Conservation (phyloP, 2,113 vertebrate genomes). For the Tautogolabrus adspersus region DNA sequence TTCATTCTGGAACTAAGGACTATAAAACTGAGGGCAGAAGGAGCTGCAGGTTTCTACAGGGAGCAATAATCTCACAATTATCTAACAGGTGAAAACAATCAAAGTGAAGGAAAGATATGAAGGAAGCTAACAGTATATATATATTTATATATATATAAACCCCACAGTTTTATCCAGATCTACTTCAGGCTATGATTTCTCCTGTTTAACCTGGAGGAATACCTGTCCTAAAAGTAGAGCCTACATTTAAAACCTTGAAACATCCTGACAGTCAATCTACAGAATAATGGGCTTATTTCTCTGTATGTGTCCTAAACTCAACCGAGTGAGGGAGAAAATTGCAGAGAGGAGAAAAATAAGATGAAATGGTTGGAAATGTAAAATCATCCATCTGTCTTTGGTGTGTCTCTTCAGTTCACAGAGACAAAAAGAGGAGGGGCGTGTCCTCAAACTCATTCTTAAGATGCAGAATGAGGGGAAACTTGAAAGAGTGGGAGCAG, state of each 20-base stretch:
- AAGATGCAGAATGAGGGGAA: constrained; percentile 20
- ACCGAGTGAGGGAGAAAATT: constrained; percentile 52
- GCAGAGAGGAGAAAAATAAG: constrained; percentile 57
- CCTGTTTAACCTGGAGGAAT: constrained; percentile 40
- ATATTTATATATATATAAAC: constrained; percentile 3
- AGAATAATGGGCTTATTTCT: constrained; percentile 21
- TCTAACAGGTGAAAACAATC: constrained; percentile 71
- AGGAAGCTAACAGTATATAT: constrained; percentile 35
- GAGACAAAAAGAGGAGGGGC: constrained; percentile 38
- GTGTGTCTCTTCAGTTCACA: constrained; percentile 23
- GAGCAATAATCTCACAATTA: constrained; percentile 69
- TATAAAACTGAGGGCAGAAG: constrained; percentile 58
- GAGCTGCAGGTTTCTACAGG: constrained; percentile 71
- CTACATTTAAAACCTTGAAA: constrained; percentile 23
- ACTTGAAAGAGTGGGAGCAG: constrained; percentile 11
- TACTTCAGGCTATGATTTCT: constrained; percentile 51
- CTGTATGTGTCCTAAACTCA: constrained; percentile 21
- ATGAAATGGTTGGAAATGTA: constrained; percentile 62
- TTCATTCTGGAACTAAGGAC: constrained; percentile 52
- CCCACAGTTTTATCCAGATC: constrained; percentile 37
- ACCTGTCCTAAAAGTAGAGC: constrained; percentile 21
- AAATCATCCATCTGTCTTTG: constrained; percentile 56
- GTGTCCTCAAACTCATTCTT: constrained; percentile 72
- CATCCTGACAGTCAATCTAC: constrained; percentile 23
- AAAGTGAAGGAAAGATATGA: constrained; percentile 56